A percentile compares a stretch with the other conserved stretches of the same genome.
Evolutionary conservation across 2,888 invertebrate species (phyloP).

Genomic region (Blastobasis adustella): DNA sequence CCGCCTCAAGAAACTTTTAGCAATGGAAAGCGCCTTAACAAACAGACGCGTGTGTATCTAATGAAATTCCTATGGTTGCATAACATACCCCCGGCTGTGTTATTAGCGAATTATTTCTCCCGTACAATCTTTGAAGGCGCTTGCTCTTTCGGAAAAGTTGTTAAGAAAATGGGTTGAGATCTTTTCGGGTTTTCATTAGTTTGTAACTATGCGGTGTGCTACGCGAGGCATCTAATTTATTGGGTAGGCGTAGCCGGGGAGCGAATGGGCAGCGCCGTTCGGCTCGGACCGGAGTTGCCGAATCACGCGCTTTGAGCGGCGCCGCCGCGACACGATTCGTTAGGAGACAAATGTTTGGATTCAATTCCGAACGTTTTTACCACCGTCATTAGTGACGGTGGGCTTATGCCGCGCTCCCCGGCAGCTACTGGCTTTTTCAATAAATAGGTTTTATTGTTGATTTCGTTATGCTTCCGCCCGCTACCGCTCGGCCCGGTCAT

Average conservation of each 20-base stretch:
- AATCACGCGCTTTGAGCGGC: conserved; percentile 69
- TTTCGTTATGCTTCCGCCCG: conserved; percentile 25
- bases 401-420: conserved; percentile 52
- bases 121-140: conserved; percentile 72
- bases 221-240: conserved; percentile 70
- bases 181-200: conserved; percentile 72
- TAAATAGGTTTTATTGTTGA: conserved; percentile 59
- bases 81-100: conserved; percentile 70
- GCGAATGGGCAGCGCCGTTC: conserved; percentile 71
- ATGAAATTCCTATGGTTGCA: conserved; percentile 76
- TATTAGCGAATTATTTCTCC: conserved; percentile 72
- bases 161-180: conserved; percentile 74
- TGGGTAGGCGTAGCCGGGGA: conserved; percentile 71
- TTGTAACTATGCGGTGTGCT: conserved; percentile 69
- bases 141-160: conserved; percentile 73
- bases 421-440: conserved; percentile 39
- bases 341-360: conserved; percentile 74
- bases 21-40: conserved; percentile 76
- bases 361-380: conserved; percentile 66
- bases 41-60: conserved; percentile 75
- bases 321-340: conserved; percentile 72
- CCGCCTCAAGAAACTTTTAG: conserved; percentile 76
- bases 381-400: conserved; percentile 61
- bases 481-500: background rate
- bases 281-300: conserved; percentile 64